Percentiles rank a stretch among this genome's conserved stretches.
Evolutionary conservation across 2,113 vertebrate species (phyloP).

Genomic region (Hystrix cristata): DNA sequence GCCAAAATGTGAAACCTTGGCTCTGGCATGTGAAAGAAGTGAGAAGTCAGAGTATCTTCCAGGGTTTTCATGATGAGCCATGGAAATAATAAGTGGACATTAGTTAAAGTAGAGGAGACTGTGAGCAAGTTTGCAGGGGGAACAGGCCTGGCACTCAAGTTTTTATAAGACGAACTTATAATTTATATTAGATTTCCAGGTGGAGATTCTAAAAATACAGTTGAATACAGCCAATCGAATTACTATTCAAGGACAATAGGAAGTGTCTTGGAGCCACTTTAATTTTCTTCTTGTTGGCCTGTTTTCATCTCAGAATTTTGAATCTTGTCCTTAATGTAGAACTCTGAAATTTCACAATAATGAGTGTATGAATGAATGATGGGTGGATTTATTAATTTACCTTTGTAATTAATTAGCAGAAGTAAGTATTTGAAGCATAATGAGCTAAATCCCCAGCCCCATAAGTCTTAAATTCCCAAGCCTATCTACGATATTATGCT

Average conservation of each 20-base stretch:
- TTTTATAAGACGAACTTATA: not conserved
- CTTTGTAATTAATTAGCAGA: not conserved
- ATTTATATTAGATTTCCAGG: not conserved
- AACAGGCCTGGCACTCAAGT: not conserved
- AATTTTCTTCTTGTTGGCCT: not conserved
- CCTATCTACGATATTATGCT: not conserved
- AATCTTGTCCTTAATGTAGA: conserved; percentile 22
- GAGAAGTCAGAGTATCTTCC: conserved; percentile 49
- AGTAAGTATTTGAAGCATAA: conserved; percentile 51
- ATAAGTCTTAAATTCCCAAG: not conserved
- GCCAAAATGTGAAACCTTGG: no score
- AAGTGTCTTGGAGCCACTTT: not conserved
- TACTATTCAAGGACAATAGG: not conserved
- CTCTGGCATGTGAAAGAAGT: no score
- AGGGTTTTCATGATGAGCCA: not conserved
- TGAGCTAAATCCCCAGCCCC: no score
- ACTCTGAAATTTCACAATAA: conserved; percentile 28
- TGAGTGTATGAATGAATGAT: not conserved
- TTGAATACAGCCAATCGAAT: not conserved
- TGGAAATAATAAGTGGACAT: not conserved
- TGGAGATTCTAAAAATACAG: not conserved
- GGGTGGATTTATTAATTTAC: not conserved
- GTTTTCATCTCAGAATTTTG: conserved; percentile 37
- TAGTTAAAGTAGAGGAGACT: not conserved
- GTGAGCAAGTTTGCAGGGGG: not conserved